Percentiles rank a stretch among this genome's conserved stretches.
phyloP scores from a whole-genome alignment of 2,888 invertebrate genomes.

The Dynastes hyllus region DNA sequence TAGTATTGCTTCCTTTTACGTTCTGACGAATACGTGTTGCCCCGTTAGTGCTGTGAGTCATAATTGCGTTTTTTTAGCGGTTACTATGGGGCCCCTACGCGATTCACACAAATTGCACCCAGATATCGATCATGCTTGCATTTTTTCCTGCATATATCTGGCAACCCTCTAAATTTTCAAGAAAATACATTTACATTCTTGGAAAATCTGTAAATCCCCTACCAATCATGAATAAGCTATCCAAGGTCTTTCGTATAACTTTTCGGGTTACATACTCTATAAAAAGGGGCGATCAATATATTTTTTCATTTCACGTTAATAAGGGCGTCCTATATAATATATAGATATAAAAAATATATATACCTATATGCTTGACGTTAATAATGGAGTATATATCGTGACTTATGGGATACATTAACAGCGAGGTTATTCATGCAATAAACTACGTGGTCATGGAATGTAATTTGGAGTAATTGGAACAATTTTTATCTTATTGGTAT shows the following conservation, averaged over 20 bases:
- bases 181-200: too few relatives aligned
- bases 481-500: background rate
- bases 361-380: background rate
- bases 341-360: too few relatives aligned
- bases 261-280: background rate
- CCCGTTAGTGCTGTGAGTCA: conserved; percentile 8
- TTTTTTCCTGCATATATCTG: too few relatives aligned
- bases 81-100: background rate
- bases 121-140: too few relatives aligned
- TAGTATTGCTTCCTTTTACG: conserved; percentile 17
- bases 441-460: conserved; percentile 18
- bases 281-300: conserved; percentile 5
- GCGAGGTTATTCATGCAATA: conserved; percentile 41
- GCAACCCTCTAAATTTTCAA: too few relatives aligned
- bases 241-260: background rate
- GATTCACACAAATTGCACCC: too few relatives aligned
- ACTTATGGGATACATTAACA: conserved; percentile 14
- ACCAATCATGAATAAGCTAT: too few relatives aligned
- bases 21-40: background rate
- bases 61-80: background rate
- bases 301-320: conserved; percentile 4
- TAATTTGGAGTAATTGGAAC: conserved; percentile 9
- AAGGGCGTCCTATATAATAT: conserved; percentile 4
- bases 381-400: background rate
- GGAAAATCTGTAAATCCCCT: too few relatives aligned